Percentiles rank a stretch among this genome's conserved stretches.
These are phyloP conservation scores for Dolichoris vasculosae DNA, from an alignment of 1,140 invertebrate genomes.

Conservation along the genomic window DNA sequence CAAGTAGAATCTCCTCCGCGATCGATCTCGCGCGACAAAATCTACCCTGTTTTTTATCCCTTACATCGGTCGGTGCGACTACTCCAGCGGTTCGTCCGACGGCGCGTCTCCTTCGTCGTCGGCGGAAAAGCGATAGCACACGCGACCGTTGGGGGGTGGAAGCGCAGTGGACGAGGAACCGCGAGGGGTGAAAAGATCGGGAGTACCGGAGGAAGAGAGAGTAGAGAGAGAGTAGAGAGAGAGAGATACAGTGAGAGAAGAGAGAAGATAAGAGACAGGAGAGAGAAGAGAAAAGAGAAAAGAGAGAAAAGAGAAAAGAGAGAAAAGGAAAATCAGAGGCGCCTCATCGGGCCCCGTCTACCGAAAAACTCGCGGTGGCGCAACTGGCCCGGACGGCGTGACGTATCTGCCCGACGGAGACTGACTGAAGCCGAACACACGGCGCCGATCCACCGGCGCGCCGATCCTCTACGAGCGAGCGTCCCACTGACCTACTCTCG, in stretches of 20 bases:
- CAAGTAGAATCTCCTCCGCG: background rate
- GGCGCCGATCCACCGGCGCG: slow-evolving; percentile 47
- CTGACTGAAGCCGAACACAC: slow-evolving; percentile 54
- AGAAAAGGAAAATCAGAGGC: slow-evolving; percentile 36
- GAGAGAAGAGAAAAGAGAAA: background rate
- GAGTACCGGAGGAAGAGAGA: background rate
- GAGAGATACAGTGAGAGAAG: background rate
- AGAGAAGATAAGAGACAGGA: background rate
- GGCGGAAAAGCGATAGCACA: background rate
- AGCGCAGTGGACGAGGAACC: too few relatives aligned
- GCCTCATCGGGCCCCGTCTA: slow-evolving; percentile 54
- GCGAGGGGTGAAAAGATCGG: background rate
- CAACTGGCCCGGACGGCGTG: slow-evolving; percentile 54
- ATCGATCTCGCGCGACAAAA: background rate
- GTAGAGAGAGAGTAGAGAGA: background rate
- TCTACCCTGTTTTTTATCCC: background rate
- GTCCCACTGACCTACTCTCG: slow-evolving; percentile 73
- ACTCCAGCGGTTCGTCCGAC: background rate
- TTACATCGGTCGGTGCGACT: background rate
- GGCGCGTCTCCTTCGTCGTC: background rate
- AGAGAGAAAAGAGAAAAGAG: slow-evolving; percentile 12
- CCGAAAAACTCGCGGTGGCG: slow-evolving; percentile 16
- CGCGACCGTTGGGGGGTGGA: background rate
- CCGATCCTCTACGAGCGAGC: slow-evolving; percentile 59
- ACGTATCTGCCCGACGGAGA: slow-evolving; percentile 59